Conservation (phyloP, 2,888 invertebrate species). For the Capitulum mitella region DNA sequence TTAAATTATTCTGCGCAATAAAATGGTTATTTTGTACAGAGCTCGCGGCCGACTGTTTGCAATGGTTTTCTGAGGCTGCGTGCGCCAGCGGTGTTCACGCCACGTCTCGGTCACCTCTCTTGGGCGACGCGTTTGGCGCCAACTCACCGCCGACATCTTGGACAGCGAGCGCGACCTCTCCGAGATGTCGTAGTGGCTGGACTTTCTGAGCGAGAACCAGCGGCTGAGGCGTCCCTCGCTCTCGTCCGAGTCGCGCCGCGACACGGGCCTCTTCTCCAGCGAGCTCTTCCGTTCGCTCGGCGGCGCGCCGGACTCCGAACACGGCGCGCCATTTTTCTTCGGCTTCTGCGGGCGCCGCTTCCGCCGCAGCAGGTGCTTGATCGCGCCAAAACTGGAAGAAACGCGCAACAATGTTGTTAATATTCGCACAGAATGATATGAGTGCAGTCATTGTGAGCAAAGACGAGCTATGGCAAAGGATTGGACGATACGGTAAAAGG, state of each 20-base stretch:
- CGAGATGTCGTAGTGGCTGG: constrained; percentile 52
- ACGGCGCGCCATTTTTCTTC: background rate
- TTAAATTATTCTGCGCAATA: too few relatives aligned
- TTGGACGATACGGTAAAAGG: too few relatives aligned
- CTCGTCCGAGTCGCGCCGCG: background rate
- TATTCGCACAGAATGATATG: too few relatives aligned
- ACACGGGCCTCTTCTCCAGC: background rate
- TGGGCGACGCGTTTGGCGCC: too few relatives aligned
- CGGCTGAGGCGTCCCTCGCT: constrained; percentile 64
- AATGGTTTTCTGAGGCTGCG: too few relatives aligned
- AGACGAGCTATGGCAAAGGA: too few relatives aligned
- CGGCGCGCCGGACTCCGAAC: background rate
- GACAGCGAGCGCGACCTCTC: background rate
- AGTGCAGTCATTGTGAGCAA: too few relatives aligned
- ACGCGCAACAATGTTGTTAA: too few relatives aligned
- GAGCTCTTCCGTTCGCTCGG: background rate
- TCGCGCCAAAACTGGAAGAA: background rate
- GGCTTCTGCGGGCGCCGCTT: background rate
- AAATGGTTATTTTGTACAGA: too few relatives aligned
- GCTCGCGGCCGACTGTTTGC: too few relatives aligned
- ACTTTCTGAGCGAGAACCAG: constrained; percentile 79
- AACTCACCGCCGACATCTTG: background rate
- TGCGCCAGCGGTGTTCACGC: too few relatives aligned
- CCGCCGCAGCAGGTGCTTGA: constrained; percentile 1
- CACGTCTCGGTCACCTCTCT: too few relatives aligned